A percentile compares a stretch with the other conserved stretches of the same genome.
Conservation (phyloP, 2,888 invertebrate genomes). For the Furcula furcula region DNA sequence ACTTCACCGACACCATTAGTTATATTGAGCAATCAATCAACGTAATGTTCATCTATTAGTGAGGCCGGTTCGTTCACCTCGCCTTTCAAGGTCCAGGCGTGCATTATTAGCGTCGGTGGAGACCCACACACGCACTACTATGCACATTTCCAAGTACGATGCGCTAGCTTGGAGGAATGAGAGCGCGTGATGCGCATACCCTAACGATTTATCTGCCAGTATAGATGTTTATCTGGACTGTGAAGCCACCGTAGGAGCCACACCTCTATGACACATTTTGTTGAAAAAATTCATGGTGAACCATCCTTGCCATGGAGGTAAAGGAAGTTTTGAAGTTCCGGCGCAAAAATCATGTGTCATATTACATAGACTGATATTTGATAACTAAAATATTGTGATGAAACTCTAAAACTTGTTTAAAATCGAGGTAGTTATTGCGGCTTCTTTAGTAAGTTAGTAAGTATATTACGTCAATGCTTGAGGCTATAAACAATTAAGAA, state of each 20-base stretch:
- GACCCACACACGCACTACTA: slow-evolving; percentile 62
- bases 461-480: too few relatives aligned
- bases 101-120: slow-evolving; percentile 60
- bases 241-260: slow-evolving; percentile 52
- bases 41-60: slow-evolving; percentile 52
- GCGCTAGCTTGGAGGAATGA: slow-evolving; percentile 72
- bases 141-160: slow-evolving; percentile 72
- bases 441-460: too few relatives aligned
- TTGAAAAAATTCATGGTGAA: too few relatives aligned
- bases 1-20: slow-evolving; percentile 41
- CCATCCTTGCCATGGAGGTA: too few relatives aligned
- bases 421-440: too few relatives aligned
- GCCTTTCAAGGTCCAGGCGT: slow-evolving; percentile 60
- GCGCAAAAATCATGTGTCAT: too few relatives aligned
- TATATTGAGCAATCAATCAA: slow-evolving; percentile 59
- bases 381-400: too few relatives aligned
- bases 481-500: too few relatives aligned
- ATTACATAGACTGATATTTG: too few relatives aligned
- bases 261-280: slow-evolving; percentile 58
- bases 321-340: too few relatives aligned
- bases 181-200: slow-evolving; percentile 73
- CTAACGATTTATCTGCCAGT: slow-evolving; percentile 52
- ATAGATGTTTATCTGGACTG: slow-evolving; percentile 61
- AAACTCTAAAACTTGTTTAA: too few relatives aligned
- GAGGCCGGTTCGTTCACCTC: slow-evolving; percentile 62